Base-by-base conservation (phyloP, 1,140 invertebrate genomes). In the Nephila pilipes region DNA sequence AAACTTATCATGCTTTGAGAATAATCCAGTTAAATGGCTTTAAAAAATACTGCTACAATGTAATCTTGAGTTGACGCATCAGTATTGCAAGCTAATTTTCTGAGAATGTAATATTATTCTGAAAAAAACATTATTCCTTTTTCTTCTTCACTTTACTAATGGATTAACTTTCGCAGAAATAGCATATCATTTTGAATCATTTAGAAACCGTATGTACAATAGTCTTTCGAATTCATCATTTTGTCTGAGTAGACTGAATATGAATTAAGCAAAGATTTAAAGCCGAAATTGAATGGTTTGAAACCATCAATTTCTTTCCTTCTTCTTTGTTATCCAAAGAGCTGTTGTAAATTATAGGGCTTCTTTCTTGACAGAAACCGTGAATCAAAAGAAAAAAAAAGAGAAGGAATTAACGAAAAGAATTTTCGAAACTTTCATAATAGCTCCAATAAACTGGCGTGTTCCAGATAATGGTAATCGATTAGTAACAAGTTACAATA, bases 381-480 rank as follows among this genome's bases (percentile, higher is more conserved):
- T 29, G 46, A 89, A 89, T 89, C 65, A 89, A 79, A 89, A 32
- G 65, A 46, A 65, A 75, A 89, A 69, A 69, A 69, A 29, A 22
- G 8, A 54, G 22, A 25, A 25, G 12, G 85, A 85, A 87, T 36
- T 46, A 90, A 38, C 55, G 54, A 89, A 90, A 90, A 75, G 46
- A 57, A 25, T 81, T 90, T 60, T 60, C 14, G 75, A 29, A 60
- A 46, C 57, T 60, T 60, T 22, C 57, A 81, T 90, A 90, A 90
- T 90, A 90, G 88, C 57, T 81, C 55, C 88, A 90, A 90, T 90
- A 90, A 90, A 90, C 88, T 81, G 88, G 88, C 65, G 88, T 90
- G 88, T 90, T 90, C 75, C 75, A 90, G 88, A 90, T 90, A 90
- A 90, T 90, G 88, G 69, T 90, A 90, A 90, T 81, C 88, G 88